Percentiles rank a stretch among this genome's conserved stretches.
These are phyloP conservation scores for Pangasius mekongensis DNA, from an alignment of 2,797 vertebrate species.

Conservation along the genomic window DNA sequence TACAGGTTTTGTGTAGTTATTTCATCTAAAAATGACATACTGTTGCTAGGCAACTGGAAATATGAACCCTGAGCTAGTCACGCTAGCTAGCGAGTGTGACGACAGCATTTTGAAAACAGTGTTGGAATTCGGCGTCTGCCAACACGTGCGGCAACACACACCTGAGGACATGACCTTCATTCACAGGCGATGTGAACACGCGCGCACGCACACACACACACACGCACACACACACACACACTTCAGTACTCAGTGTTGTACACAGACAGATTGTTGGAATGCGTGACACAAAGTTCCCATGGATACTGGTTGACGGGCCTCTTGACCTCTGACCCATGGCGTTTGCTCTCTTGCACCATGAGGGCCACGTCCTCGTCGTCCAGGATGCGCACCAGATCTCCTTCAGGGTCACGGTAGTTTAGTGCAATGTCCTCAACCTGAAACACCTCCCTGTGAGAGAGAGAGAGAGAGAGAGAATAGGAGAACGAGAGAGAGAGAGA, in stretches of 20 bases:
- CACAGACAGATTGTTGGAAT: slow-evolving; percentile 77
- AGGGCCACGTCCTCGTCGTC: slow-evolving; percentile 85
- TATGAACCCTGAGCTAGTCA: not conserved
- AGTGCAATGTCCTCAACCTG: slow-evolving; percentile 78
- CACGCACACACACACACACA: not conserved
- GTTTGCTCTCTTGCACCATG: slow-evolving; percentile 81
- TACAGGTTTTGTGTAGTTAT: not conserved
- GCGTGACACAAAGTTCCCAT: slow-evolving; percentile 87
- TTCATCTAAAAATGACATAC: not conserved
- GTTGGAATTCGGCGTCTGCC: not conserved
- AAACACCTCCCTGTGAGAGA: slow-evolving; percentile 80
- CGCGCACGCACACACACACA: not conserved
- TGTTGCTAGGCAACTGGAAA: slow-evolving; percentile 24
- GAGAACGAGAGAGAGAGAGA: not conserved
- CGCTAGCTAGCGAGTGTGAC: not conserved
- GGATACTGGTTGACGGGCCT: slow-evolving; percentile 81
- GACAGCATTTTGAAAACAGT: not conserved
- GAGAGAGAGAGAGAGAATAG: not conserved
- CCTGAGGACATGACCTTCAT: not conserved
- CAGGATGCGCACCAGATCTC: slow-evolving; percentile 88
- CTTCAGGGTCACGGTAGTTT: slow-evolving; percentile 86
- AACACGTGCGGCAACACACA: not conserved
- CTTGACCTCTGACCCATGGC: slow-evolving; percentile 60
- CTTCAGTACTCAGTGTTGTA: slow-evolving; percentile 74
- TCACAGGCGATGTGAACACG: not conserved